Percentiles rank a stretch among this genome's conserved stretches.
These are phyloP conservation scores for Varecia variegata DNA, from an alignment of 2,797 vertebrate genomes.

Conservation along the genomic window DNA sequence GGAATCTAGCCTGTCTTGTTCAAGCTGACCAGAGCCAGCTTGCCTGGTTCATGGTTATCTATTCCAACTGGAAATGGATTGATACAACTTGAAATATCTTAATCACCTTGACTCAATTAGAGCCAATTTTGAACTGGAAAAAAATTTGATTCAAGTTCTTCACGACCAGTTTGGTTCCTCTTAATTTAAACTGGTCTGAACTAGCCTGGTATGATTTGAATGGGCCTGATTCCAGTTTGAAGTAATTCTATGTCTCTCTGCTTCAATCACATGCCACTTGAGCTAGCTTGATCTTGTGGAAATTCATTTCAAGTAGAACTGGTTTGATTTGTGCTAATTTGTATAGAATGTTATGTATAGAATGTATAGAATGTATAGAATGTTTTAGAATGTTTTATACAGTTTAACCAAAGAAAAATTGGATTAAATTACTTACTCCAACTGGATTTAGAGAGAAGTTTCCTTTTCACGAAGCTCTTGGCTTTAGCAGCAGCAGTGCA, in stretches of 20 bases:
- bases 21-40: not conserved
- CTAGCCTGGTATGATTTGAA: not conserved
- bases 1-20: not conserved
- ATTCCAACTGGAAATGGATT: not conserved
- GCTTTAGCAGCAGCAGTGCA: not conserved
- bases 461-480: not conserved
- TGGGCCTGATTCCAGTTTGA: not conserved
- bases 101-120: not conserved
- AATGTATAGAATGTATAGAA: too few species aligned
- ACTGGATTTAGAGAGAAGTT: not conserved
- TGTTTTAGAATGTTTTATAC: not conserved
- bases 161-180: not conserved
- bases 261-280: not conserved
- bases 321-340: not conserved
- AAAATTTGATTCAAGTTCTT: not conserved
- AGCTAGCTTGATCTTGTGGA: not conserved
- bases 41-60: not conserved
- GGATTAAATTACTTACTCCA: not conserved
- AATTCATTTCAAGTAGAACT: not conserved
- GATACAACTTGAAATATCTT: not conserved
- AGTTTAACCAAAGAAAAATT: not conserved
- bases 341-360: not conserved
- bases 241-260: not conserved
- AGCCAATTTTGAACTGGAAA: not conserved
- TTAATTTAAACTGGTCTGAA: not conserved